phyloP scores from a whole-genome alignment of 2,797 vertebrate species.

The Botia almorhae region DNA sequence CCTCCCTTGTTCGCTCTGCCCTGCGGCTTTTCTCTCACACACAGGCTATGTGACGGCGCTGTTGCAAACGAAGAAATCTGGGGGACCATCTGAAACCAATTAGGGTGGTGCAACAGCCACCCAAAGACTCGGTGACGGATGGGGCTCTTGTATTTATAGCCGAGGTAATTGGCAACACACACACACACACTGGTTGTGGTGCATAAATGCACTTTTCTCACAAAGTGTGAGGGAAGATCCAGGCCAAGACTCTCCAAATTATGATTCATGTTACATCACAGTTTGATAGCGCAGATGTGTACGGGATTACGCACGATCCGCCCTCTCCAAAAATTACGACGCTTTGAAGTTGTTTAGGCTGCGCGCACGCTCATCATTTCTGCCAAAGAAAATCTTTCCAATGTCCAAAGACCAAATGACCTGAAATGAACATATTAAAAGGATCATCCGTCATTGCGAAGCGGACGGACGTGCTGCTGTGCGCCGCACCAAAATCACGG shows the following conservation, averaged over 20 bases:
- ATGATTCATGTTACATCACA: constrained; percentile 60
- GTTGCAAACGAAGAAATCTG: constrained; percentile 75
- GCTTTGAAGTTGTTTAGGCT: constrained; percentile 54
- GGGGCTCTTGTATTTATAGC: constrained; percentile 95
- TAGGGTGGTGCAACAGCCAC: constrained; percentile 93
- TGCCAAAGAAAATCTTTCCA: constrained; percentile 52
- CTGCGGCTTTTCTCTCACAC: constrained; percentile 85
- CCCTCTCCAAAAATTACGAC: constrained; percentile 30
- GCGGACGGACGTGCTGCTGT: constrained; percentile 66
- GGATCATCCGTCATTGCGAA: constrained; percentile 39
- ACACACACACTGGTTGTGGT: constrained; percentile 61
- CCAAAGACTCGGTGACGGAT: constrained; percentile 98
- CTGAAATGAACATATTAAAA: constrained; percentile 41
- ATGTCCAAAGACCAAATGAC: constrained; percentile 19
- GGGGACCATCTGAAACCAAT: constrained; percentile 95
- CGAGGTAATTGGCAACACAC: constrained; percentile 98
- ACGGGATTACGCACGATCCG: constrained; percentile 44
- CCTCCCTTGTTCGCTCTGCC: constrained; percentile 73
- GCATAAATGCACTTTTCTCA: constrained; percentile 45
- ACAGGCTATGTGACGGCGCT: constrained; percentile 82
- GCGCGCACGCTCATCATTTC: constrained; percentile 16
- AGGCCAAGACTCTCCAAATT: constrained; percentile 50
- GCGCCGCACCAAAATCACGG: constrained; percentile 70
- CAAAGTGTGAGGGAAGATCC: constrained; percentile 35
- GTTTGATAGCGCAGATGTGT: constrained; percentile 51